These are phyloP conservation scores for Hypsibius dujardini DNA, from an alignment of 1,140 invertebrate genomes.

Conservation along the genomic window DNA sequence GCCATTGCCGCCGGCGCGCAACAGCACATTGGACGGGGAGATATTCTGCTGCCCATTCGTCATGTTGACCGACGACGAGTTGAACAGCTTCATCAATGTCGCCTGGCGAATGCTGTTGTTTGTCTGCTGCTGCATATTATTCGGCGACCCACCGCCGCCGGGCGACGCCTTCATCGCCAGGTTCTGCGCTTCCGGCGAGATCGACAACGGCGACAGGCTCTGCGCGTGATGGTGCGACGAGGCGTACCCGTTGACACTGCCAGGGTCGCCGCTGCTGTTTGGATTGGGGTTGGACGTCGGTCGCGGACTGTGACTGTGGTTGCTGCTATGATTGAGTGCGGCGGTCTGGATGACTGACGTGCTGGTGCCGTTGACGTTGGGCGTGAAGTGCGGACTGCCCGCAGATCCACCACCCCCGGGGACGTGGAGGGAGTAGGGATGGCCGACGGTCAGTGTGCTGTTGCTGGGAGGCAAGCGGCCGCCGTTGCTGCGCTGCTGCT, in stretches of 20 bases:
- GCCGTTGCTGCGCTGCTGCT: not conserved
- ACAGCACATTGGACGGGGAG: not conserved
- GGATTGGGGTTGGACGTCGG: not conserved
- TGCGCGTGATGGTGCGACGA: not conserved
- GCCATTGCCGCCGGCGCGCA: not conserved
- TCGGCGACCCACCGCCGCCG: no score
- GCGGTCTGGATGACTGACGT: conserved; percentile 8
- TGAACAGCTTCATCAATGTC: not conserved
- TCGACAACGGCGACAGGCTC: conserved; percentile 2
- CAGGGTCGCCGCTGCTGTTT: not conserved
- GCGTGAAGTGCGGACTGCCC: conserved; percentile 6
- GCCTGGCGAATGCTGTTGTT: not conserved
- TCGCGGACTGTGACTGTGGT: not conserved
- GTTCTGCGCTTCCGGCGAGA: conserved; percentile 8
- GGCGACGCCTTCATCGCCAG: not conserved
- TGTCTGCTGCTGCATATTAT: no score
- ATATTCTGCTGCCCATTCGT: not conserved
- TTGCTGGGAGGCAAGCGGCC: not conserved
- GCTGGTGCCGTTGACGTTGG: not conserved
- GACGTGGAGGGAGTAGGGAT: not conserved
- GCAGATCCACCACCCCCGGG: no score
- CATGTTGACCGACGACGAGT: not conserved
- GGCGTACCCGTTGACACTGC: not conserved
- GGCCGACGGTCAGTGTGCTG: not conserved
- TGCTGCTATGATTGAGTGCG: no score